Evolutionary conservation across 2,113 vertebrate genomes (phyloP).

Genomic region (Melanostigma gelatinosum): DNA sequence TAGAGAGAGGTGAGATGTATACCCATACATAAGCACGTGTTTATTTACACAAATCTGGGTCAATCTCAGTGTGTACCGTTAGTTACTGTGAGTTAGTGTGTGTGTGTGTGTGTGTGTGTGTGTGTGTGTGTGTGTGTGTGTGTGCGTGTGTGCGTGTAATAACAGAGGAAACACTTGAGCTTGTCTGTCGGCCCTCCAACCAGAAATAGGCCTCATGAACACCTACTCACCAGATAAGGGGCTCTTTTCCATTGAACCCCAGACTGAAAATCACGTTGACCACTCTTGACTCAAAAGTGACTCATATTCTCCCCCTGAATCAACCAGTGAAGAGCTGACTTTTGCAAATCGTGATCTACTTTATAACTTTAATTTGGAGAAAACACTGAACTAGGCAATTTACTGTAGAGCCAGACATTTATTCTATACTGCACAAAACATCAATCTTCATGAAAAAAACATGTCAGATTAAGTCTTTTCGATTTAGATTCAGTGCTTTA

Average conservation of each 20-base stretch:
- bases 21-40: slow-evolving; percentile 22
- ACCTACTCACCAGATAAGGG: slow-evolving; percentile 74
- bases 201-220: slow-evolving; percentile 78
- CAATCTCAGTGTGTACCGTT: not conserved
- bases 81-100: slow-evolving; percentile 12
- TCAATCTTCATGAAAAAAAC: not conserved
- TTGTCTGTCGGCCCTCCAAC: slow-evolving; percentile 67
- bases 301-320: slow-evolving; percentile 38
- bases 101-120: slow-evolving; percentile 22
- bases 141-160: slow-evolving; percentile 9
- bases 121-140: not conserved
- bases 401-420: not conserved
- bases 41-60: slow-evolving; percentile 43
- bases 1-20: slow-evolving; percentile 20
- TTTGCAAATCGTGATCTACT: slow-evolving; percentile 2
- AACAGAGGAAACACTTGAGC: slow-evolving; percentile 70
- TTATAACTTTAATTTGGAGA: not conserved
- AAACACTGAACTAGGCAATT: not conserved
- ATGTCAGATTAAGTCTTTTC: not conserved
- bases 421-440: not conserved
- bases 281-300: slow-evolving; percentile 59
- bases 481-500: not conserved
- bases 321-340: slow-evolving; percentile 19
- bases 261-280: slow-evolving; percentile 69
- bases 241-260: slow-evolving; percentile 69